Conservation (phyloP, 2,797 vertebrate genomes). For the Hapalemur alaotrensis region DNA sequence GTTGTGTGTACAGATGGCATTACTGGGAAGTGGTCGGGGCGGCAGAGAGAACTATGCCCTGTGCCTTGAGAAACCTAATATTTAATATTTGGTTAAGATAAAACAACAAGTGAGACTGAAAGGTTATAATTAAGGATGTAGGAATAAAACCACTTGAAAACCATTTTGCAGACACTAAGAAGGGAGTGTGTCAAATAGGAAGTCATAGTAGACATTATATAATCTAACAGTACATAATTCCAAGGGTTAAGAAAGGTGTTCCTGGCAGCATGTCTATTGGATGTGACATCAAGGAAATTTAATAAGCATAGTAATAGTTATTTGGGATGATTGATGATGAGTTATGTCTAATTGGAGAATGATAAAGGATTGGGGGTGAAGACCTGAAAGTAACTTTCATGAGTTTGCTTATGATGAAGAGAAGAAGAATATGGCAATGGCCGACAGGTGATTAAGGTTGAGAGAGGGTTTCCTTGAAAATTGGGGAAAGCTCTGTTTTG, state of each 20-base stretch:
- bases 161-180: not conserved
- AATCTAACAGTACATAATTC: not conserved
- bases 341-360: not conserved
- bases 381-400: not conserved
- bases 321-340: not conserved
- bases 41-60: not conserved
- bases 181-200: not conserved
- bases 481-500: not conserved
- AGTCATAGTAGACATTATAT: not conserved
- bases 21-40: not conserved
- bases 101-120: not conserved
- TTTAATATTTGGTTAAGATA: not conserved
- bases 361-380: not conserved
- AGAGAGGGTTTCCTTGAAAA: not conserved
- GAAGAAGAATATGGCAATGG: not conserved
- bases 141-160: not conserved
- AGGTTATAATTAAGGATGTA: fast-evolving
- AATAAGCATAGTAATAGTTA: not conserved
- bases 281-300: not conserved
- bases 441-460: not conserved
- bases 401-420: not conserved
- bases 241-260: not conserved
- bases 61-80: not conserved
- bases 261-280: not conserved
- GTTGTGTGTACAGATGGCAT: too few species aligned